Conservation (phyloP, 2,797 vertebrate species). For the Manis crassicaudata region DNA sequence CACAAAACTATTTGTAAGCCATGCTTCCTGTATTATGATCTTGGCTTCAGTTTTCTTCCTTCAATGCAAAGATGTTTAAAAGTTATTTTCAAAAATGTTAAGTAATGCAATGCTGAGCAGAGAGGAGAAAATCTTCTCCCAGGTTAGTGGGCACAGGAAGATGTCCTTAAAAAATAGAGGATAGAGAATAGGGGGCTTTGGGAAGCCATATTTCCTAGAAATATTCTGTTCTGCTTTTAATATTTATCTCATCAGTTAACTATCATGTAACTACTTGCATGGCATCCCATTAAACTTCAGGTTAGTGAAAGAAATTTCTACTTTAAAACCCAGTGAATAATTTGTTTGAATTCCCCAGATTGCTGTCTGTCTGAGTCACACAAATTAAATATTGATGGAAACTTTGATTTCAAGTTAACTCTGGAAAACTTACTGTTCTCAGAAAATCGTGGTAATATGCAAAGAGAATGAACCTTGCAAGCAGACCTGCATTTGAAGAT, state of each 20-base stretch:
- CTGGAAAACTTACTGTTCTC: constrained; percentile 82
- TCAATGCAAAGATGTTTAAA: neutral
- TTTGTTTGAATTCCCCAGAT: constrained; percentile 59
- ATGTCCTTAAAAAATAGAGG: neutral
- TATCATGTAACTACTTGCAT: neutral
- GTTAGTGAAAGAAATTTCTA: constrained; percentile 50
- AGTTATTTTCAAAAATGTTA: neutral
- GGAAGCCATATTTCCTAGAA: neutral
- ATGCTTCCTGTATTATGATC: neutral
- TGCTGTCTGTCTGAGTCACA: constrained; percentile 64
- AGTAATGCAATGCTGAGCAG: neutral
- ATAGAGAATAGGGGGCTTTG: neutral
- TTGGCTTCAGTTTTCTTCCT: neutral
- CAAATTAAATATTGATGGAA: constrained; percentile 76
- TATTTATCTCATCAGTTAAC: neutral
- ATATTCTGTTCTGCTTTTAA: neutral
- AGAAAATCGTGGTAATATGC: constrained; percentile 81
- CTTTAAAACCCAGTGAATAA: constrained; percentile 69
- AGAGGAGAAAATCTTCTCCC: neutral
- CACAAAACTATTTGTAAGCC: neutral
- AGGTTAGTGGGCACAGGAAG: neutral
- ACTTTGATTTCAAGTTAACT: constrained; percentile 85
- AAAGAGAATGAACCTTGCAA: constrained; percentile 77
- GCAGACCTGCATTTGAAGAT: constrained; percentile 81
- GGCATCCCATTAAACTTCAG: constrained; percentile 36